Percentiles rank a stretch among this genome's conserved stretches.
Conservation (phyloP, 2,797 vertebrate genomes). For the Syngnathus acus region DNA sequence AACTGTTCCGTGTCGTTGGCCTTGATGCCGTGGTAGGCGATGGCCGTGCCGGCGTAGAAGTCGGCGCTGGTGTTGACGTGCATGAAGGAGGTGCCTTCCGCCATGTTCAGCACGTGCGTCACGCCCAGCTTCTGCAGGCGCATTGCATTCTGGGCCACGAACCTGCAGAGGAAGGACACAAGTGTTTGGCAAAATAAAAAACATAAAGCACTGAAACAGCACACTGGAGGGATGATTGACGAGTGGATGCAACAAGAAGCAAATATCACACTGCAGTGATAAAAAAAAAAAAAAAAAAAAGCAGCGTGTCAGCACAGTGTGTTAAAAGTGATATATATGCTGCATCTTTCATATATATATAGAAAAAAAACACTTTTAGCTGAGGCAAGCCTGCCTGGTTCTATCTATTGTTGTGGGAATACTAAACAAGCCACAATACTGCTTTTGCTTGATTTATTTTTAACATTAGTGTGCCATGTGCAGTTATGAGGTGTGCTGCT, state of each 20-base stretch:
- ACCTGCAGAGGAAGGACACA: constrained; percentile 53
- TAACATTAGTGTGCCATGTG: background rate
- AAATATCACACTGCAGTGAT: background rate
- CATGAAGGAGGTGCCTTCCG: constrained; percentile 97
- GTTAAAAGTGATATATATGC: constrained; percentile 3
- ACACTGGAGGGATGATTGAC: background rate
- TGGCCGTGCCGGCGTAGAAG: constrained; percentile 88
- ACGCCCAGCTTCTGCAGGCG: constrained; percentile 87
- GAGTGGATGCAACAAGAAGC: background rate
- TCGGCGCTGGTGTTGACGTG: constrained; percentile 91
- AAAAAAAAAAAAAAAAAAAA: background rate
- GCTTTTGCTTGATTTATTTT: background rate
- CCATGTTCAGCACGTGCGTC: constrained; percentile 90
- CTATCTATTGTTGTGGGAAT: background rate
- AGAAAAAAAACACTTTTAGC: background rate
- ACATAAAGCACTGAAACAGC: background rate
- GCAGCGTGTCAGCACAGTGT: background rate
- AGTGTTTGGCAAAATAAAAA: background rate
- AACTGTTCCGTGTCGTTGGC: constrained; percentile 91
- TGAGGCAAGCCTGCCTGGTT: background rate
- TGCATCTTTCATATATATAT: background rate
- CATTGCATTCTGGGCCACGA: constrained; percentile 88
- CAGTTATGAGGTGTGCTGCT: background rate
- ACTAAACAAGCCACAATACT: background rate
- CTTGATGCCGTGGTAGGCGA: constrained; percentile 89